Evolutionary conservation across 2,113 vertebrate genomes (phyloP), one percentile per base, ranked within the genome.

Genomic region (Heterotilapia buettikoferi): DNA sequence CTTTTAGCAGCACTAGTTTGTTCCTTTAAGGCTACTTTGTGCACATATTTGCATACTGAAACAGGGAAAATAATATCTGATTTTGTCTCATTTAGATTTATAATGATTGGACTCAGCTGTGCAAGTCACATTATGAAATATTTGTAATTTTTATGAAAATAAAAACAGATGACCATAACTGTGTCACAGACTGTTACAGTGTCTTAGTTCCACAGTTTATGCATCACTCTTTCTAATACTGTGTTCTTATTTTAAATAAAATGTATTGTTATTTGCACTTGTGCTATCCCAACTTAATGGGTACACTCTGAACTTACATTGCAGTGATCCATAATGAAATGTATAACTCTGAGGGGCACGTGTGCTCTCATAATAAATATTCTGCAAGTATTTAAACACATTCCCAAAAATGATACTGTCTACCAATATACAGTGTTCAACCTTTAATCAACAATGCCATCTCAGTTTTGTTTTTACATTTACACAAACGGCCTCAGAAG

Each of bases 251-350:
- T 57, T 19, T 43, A 43, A 71, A 43, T 24, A 4, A 43, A 71
- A 71, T 40, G 21, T 21, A 6, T 43, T 82, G 88, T 82, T 61
- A 40, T 82, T 80, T 40, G 31, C 57, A 45, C 9, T 66, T n/a
- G 33, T 80, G 88, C 85, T 87, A 2, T 50, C 5, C 87, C 53
- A 89, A 86, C 61, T 85, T 52, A 83, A 7, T 86, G 85, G 91
- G 63, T 92, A 85, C 87, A 84, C 52, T 80, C 76, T 83, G 52
- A 93, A 85, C 50, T 85, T 50, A 85, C n/a, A 33, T 59, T 63
- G 24, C 53, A 52, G 21, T 63, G 57, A 56, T 86, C 52, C 83
- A 80, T 88, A 88, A 86, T 90, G 82, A 88, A 63, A 3, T 19
- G 54, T 71, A 26, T 84, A 68, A 47, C 78, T 54, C 18, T 84